A percentile compares a stretch with the other conserved stretches of the same genome.
Evolutionary conservation across 1,140 invertebrate species (phyloP).

Genomic region (Popillia japonica): DNA sequence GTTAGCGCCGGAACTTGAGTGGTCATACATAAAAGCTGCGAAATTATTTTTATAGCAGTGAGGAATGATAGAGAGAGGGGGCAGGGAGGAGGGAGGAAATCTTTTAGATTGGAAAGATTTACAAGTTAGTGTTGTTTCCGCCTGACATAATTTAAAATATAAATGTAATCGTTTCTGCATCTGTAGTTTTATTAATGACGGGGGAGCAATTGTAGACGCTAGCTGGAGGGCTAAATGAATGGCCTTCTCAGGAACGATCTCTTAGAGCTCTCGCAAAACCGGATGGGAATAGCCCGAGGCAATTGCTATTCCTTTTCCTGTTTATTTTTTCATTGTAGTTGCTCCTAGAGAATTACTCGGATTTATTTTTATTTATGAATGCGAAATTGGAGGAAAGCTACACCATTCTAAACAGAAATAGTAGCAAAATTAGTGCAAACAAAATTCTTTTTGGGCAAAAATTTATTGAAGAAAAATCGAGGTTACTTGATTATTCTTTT

Average conservation of each 20-base stretch:
- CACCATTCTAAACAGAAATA: no score
- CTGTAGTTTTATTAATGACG: conserved; percentile 6
- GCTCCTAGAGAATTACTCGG: neutral
- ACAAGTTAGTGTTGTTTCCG: neutral
- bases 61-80: no score
- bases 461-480: no score
- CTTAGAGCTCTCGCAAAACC: neutral
- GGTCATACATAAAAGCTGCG: no score
- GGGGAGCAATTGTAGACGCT: neutral
- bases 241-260: neutral
- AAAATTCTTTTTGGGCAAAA: no score
- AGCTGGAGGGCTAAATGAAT: neutral
- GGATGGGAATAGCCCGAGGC: neutral
- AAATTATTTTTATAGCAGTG: no score
- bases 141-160: neutral
- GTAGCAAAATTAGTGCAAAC: no score
- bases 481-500: no score
- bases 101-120: no score
- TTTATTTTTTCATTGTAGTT: conserved; percentile 14
- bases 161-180: neutral
- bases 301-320: neutral
- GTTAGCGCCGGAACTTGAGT: no score
- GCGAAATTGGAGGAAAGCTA: neutral
- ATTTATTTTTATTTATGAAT: neutral
- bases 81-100: no score